Percentiles rank a stretch among this genome's conserved stretches.
These are phyloP conservation scores for Alsophila aescularia DNA, from an alignment of 2,888 invertebrate species.

Conservation along the genomic window DNA sequence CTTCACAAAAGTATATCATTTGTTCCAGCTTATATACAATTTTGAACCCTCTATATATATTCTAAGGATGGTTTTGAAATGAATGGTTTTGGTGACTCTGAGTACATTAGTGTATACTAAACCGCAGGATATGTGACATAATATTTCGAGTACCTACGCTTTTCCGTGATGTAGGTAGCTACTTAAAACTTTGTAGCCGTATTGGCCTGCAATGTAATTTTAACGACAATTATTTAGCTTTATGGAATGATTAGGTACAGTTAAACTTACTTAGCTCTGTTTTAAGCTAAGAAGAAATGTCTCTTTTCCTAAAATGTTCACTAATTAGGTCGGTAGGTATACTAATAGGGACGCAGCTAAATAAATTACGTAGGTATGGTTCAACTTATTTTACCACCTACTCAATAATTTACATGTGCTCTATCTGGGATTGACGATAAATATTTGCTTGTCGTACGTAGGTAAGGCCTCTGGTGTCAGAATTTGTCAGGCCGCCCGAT, in stretches of 20 bases:
- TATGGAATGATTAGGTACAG: constrained; percentile 14
- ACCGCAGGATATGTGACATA: constrained; percentile 39
- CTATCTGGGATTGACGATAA: too few species aligned
- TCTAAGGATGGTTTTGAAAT: constrained; percentile 5
- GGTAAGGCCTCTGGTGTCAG: too few species aligned
- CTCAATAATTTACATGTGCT: too few species aligned
- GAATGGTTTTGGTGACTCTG: constrained; percentile 12
- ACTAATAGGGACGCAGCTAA: too few species aligned
- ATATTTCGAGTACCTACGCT: constrained; percentile 31
- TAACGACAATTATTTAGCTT: constrained; percentile 17
- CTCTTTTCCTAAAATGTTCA: too few species aligned
- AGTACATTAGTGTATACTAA: constrained; percentile 30
- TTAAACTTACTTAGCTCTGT: not conserved
- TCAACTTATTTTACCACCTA: too few species aligned
- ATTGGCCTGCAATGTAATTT: constrained; percentile 20
- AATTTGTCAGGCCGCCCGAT: too few species aligned
- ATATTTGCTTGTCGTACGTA: too few species aligned
- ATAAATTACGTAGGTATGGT: too few species aligned
- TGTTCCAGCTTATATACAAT: not conserved
- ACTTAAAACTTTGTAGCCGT: constrained; percentile 38
- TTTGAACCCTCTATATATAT: constrained; percentile 15
- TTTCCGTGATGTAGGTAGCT: constrained; percentile 37
- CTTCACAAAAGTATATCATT: constrained; percentile 18
- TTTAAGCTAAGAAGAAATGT: too few species aligned
- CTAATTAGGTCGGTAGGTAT: too few species aligned